Conservation (phyloP, 2,888 invertebrate genomes). For the Artemia sp. region DNA sequence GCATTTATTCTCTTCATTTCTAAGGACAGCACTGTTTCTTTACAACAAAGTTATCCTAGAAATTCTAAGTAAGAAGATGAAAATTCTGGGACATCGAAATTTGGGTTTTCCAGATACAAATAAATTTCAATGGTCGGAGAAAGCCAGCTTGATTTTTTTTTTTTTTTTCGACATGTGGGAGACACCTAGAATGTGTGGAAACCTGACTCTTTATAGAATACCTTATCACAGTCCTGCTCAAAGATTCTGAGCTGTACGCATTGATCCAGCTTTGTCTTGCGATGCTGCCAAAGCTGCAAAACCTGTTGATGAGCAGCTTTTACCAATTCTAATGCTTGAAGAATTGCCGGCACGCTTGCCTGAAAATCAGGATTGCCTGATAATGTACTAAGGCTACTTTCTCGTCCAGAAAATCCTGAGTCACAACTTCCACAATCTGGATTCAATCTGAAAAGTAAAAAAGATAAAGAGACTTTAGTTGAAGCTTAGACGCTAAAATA, state of each 20-base stretch:
- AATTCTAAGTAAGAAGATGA: constrained; percentile 7
- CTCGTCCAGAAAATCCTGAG: constrained; percentile 53
- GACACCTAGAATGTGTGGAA: neutral
- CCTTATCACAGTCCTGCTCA: constrained; percentile 93
- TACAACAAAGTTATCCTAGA: too few relatives aligned
- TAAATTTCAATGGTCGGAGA: neutral
- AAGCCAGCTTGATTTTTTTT: constrained; percentile 5
- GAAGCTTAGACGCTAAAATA: too few relatives aligned
- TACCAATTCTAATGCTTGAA: constrained; percentile 66
- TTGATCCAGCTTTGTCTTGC: constrained; percentile 83
- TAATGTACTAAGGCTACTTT: constrained; percentile 41
- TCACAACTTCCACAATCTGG: constrained; percentile 47
- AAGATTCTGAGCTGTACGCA: constrained; percentile 87
- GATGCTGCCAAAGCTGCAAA: constrained; percentile 82
- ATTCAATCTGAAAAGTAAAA: constrained; percentile 30
- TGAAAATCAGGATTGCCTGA: constrained; percentile 45
- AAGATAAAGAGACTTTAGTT: too few relatives aligned
- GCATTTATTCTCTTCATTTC: too few relatives aligned
- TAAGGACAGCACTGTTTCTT: too few relatives aligned
- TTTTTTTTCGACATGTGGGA: constrained; percentile 2
- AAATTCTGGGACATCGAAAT: neutral
- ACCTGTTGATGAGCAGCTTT: constrained; percentile 79
- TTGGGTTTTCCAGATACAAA: too few relatives aligned
- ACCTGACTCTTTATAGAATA: constrained; percentile 32
- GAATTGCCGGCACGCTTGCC: constrained; percentile 46